Percentiles rank a stretch among this genome's conserved stretches.
Evolutionary conservation across 2,888 invertebrate genomes (phyloP).

Genomic region (Oxyteleia sp.): DNA sequence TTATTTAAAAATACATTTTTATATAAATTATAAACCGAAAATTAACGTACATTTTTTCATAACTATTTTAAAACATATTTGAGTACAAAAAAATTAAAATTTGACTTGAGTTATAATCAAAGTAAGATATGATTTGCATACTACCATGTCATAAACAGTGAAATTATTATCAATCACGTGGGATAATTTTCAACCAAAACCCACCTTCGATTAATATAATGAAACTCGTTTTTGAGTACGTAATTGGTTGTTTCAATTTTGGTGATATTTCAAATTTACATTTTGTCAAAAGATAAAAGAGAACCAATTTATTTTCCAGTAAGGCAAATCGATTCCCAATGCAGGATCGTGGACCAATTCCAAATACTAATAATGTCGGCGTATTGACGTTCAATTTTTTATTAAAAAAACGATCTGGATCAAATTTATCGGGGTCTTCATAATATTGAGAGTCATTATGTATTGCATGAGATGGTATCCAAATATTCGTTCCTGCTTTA

Average conservation of each 20-base stretch:
- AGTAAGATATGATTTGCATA: no score
- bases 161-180: no score
- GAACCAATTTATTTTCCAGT: slow-evolving; percentile 73
- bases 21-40: no score
- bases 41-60: no score
- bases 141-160: no score
- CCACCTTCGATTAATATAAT: slow-evolving; percentile 57
- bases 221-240: slow-evolving; percentile 23
- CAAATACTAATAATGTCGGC: slow-evolving; percentile 83
- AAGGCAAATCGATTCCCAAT: slow-evolving; percentile 81
- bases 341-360: slow-evolving; percentile 84
- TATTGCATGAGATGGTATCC: slow-evolving; percentile 84
- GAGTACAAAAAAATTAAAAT: no score
- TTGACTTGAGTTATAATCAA: no score
- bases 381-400: slow-evolving; percentile 77
- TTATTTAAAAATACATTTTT: no score
- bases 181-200: slow-evolving; percentile 75
- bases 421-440: slow-evolving; percentile 87
- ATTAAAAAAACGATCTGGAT: slow-evolving; percentile 87
- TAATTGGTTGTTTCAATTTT: slow-evolving; percentile 86
- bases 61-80: no score
- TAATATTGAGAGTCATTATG: slow-evolving; percentile 87
- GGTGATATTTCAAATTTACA: slow-evolving; percentile 79
- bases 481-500: slow-evolving; percentile 81
- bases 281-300: slow-evolving; percentile 75